Evolutionary conservation across 2,113 vertebrate genomes (phyloP).

Genomic region (Micronisus gabar): DNA sequence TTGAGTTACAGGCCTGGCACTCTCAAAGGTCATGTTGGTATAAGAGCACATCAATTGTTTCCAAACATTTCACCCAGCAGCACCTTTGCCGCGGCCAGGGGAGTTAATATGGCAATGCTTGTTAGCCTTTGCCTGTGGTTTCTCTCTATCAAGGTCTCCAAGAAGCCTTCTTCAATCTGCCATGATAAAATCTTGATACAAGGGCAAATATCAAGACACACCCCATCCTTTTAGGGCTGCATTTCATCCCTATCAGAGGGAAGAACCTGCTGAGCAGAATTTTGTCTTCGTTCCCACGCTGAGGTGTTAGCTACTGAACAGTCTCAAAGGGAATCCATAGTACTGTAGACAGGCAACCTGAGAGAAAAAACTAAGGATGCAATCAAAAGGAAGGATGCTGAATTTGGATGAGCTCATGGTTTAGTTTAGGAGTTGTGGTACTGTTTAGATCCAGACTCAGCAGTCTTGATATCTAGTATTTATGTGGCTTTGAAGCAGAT

Average conservation of each 20-base stretch:
- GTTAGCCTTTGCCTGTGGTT: neutral
- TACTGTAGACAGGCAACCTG: neutral
- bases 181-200: neutral
- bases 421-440: neutral
- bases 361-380: neutral
- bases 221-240: neutral
- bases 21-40: neutral
- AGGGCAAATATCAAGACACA: neutral
- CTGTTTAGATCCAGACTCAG: neutral
- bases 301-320: neutral
- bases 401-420: neutral
- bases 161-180: neutral
- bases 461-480: neutral
- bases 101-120: neutral
- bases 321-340: neutral
- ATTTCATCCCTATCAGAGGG: neutral
- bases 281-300: neutral
- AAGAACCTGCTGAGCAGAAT: neutral
- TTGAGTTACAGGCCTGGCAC: slow-evolving; percentile 1
- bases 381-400: neutral
- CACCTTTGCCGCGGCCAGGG: neutral
- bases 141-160: neutral
- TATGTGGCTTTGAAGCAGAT: neutral
- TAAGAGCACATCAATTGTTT: neutral
- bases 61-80: neutral